These are phyloP conservation scores for Myocastor coypus DNA, from an alignment of 2,113 vertebrate genomes.

Conservation along the genomic window DNA sequence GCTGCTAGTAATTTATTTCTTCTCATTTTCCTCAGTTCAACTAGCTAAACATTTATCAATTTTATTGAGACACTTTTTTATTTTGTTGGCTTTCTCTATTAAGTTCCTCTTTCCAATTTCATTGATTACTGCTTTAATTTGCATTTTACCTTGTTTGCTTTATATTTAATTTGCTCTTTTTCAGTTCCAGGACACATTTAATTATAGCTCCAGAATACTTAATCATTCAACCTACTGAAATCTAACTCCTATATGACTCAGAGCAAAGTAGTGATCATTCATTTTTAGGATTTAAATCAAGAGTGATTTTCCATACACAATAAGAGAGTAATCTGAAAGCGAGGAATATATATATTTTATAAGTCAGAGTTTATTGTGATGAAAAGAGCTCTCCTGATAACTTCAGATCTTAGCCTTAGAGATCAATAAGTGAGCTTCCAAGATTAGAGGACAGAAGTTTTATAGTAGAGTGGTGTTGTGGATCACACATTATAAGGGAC, in stretches of 20 bases:
- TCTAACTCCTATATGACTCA: background rate
- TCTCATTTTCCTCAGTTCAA: background rate
- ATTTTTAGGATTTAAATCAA: background rate
- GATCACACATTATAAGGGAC: background rate
- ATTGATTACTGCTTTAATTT: background rate
- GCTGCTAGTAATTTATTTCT: background rate
- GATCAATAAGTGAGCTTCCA: background rate
- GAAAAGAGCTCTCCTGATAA: background rate
- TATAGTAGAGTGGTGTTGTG: background rate
- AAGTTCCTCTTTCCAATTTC: background rate
- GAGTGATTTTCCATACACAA: background rate
- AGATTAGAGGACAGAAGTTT: background rate
- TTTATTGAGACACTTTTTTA: background rate
- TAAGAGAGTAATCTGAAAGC: background rate
- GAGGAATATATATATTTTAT: background rate
- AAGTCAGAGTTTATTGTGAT: background rate
- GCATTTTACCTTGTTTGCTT: background rate
- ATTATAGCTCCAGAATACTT: background rate
- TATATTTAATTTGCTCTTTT: background rate
- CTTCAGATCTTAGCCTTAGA: background rate
- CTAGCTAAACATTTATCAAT: background rate
- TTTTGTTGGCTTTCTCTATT: slow-evolving; percentile 1
- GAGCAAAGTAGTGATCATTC: background rate
- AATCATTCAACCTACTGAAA: background rate
- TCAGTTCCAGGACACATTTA: background rate